Evolutionary conservation across 92 coral and sea anemone species (phyloP).

Genomic region (Blastomussa wellsi): DNA sequence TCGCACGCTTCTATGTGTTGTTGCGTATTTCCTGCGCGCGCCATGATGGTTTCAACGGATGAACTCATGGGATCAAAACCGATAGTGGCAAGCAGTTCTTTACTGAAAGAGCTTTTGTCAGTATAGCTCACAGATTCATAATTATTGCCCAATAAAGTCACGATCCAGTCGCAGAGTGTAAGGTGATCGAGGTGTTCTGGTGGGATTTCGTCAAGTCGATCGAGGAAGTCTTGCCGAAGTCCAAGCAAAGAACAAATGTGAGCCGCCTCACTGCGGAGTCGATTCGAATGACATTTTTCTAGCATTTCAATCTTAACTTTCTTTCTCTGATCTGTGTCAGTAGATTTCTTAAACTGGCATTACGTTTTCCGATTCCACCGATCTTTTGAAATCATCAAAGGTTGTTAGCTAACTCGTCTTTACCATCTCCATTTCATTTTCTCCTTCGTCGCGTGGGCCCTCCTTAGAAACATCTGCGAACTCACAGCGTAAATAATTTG

Average conservation of each 20-base stretch:
- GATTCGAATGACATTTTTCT: background rate
- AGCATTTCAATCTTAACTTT: background rate
- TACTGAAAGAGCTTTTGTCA: background rate
- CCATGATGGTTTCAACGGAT: slow-evolving; percentile 28
- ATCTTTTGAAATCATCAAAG: background rate
- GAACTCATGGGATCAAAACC: slow-evolving; percentile 45
- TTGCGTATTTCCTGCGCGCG: slow-evolving; percentile 24
- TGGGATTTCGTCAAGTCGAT: slow-evolving; percentile 32
- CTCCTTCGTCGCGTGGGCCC: background rate
- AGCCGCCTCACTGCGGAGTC: background rate
- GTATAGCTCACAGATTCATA: background rate
- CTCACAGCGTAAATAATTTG: too few relatives aligned
- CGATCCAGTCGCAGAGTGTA: slow-evolving; percentile 41
- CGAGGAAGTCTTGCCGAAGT: slow-evolving; percentile 43
- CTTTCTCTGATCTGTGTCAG: background rate
- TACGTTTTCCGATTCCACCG: background rate
- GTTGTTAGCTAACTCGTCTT: background rate
- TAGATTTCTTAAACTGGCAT: background rate
- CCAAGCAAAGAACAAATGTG: slow-evolving; percentile 46
- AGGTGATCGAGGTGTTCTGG: slow-evolving; percentile 39
- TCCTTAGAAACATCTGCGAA: background rate
- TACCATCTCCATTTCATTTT: background rate
- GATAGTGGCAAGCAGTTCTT: slow-evolving; percentile 35
- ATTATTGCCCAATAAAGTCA: slow-evolving; percentile 24
- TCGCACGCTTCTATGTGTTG: slow-evolving; percentile 53